Base-by-base conservation (phyloP, 2,888 invertebrate species). In the Digitonthophagus gazella region DNA sequence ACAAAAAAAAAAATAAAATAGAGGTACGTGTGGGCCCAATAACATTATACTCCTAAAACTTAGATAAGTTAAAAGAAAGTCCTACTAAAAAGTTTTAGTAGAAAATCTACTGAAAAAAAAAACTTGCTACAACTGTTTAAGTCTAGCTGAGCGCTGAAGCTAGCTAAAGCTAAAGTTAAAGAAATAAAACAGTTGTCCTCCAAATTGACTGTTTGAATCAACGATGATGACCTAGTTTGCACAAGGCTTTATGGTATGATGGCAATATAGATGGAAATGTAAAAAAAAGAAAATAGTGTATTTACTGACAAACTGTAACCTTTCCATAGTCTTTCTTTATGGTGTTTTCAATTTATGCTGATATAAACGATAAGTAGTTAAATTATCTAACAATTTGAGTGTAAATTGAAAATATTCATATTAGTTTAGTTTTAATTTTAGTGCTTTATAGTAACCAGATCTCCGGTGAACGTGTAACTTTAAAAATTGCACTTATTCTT, bases 381-480 rank as follows among this genome's bases (percentile, higher is more conserved):
- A 55, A 67, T 56, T 61, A 61, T 19, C 15, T 44, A 67, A 63
- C 20, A 54, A 54, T 19, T 72, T 72, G 61, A 20, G 54, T 68
- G 55, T 69, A 64, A 65, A 65, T 68, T 66, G 55, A 67, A 68
- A 44, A 65, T 71, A 69, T 67, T 63, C 18, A 6, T 65, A 67
- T 70, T 67, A 65, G 55, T 66, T 70, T 70, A 71, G 71, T 70
- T 71, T 70, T 69, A 68, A 68, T 66, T 72, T 71, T 69, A 71
- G 68, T 58, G 72, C 69, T 72, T 70, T 67, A 61, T 57, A 63
- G 56, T 55, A 67, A 16, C 54, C 15, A 58, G 18, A 58, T 16
- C 64, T 58, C 64, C 58, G 64, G 28, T 55, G 15, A 68, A 58
- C 58, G 58, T 63, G 58, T n/a, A n/a, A n/a, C n/a, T n/a, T n/a